phyloP scores from a whole-genome alignment of 2,888 invertebrate genomes.

The Micoletzkya japonica region DNA sequence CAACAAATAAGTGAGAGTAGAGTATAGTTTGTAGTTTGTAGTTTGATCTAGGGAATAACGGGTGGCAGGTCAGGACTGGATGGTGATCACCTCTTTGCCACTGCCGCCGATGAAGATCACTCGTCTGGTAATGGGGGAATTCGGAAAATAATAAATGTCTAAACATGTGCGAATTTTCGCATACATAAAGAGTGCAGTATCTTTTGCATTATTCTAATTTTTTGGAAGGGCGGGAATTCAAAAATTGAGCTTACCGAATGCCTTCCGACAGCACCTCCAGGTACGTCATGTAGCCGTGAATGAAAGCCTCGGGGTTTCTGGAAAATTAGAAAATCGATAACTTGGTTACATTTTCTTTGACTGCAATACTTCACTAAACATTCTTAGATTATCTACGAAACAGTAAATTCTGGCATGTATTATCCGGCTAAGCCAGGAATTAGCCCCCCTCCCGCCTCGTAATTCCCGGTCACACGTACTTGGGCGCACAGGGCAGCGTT shows the following conservation, averaged over 20 bases:
- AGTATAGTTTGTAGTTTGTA: no score
- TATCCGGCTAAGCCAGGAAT: no score
- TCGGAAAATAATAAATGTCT: no score
- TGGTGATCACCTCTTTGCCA: conserved; percentile 97
- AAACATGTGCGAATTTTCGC: no score
- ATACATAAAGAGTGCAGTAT: no score
- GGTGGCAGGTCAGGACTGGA: conserved; percentile 86
- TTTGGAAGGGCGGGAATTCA: background rate
- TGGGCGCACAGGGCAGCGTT: conserved; percentile 86
- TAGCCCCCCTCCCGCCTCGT: no score
- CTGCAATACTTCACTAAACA: no score
- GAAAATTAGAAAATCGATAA: background rate
- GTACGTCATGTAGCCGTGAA: conserved; percentile 74
- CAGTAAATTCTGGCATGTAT: no score
- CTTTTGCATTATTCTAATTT: background rate
- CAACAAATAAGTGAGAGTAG: no score
- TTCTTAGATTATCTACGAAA: no score
- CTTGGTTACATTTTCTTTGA: background rate
- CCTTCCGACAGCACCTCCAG: conserved; percentile 96
- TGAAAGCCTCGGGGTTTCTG: conserved; percentile 40
- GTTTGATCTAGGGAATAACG: no score
- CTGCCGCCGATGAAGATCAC: conserved; percentile 78
- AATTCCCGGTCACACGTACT: no score
- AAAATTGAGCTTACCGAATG: conserved; percentile 71
- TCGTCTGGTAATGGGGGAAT: conserved; percentile 33